Conservation (phyloP, 2,888 invertebrate species). For the Polydrusus pterygomalis region DNA sequence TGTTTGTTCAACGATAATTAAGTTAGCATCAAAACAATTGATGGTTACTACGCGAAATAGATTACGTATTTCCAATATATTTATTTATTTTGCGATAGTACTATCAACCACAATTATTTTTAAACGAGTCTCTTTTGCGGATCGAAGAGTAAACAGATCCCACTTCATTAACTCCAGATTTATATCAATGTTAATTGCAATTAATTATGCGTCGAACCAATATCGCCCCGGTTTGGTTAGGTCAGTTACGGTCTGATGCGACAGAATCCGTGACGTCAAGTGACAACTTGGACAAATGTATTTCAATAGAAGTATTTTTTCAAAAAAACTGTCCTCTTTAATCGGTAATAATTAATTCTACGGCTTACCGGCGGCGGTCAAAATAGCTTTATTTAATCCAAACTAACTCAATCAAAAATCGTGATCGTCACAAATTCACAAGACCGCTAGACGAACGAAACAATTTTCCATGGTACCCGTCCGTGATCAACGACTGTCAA, state of each 20-base stretch:
- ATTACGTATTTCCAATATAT: not conserved
- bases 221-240: constrained; percentile 2
- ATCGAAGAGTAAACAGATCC: not conserved
- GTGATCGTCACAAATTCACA: constrained; percentile 29
- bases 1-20: no score
- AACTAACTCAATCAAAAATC: not conserved
- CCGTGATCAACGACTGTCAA: constrained; percentile 23
- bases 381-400: not conserved
- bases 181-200: not conserved
- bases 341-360: not conserved
- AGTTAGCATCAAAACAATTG: no score
- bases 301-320: not conserved
- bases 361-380: constrained; percentile 18
- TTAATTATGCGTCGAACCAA: not conserved
- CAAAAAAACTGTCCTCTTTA: constrained; percentile 4
- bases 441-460: not conserved
- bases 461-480: constrained; percentile 35
- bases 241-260: constrained; percentile 14
- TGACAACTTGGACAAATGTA: not conserved
- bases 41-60: not conserved
- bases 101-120: not conserved
- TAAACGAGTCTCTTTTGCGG: not conserved
- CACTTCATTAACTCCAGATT: not conserved
- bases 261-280: constrained; percentile 21
- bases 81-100: constrained; percentile 6